Conservation (phyloP, 2,888 invertebrate genomes). For the Helleia helle region DNA sequence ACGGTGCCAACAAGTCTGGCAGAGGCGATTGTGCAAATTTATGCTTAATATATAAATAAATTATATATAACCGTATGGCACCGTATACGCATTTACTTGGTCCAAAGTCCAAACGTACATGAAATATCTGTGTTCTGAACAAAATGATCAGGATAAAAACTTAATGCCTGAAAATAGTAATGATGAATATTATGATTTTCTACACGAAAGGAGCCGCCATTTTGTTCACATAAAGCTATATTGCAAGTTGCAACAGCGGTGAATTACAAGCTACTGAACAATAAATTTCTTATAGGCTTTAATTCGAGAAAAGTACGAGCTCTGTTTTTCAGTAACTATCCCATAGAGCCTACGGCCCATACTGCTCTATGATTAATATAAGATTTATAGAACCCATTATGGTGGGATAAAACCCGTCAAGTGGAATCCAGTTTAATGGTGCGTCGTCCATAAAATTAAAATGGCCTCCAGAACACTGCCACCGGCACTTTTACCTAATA, state of each 20-base stretch:
- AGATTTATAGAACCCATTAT: slow-evolving; percentile 11
- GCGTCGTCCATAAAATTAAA: slow-evolving; percentile 18
- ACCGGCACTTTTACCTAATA: slow-evolving; percentile 6
- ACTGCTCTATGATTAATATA: slow-evolving; percentile 7
- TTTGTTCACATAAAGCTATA: neutral
- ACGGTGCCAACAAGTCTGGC: neutral
- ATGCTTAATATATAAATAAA: too few species aligned
- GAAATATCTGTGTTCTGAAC: too few species aligned
- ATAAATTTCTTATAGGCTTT: neutral
- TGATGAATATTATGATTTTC: too few species aligned
- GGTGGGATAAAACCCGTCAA: slow-evolving; percentile 13
- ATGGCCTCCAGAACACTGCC: slow-evolving; percentile 14
- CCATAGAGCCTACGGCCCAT: neutral
- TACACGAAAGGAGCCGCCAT: too few species aligned
- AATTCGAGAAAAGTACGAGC: neutral
- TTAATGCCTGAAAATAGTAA: too few species aligned
- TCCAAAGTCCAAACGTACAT: too few species aligned
- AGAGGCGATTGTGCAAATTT: neutral
- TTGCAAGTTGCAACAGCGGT: neutral
- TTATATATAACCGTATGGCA: too few species aligned
- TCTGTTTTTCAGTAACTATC: neutral
- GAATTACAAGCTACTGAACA: neutral
- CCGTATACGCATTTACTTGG: too few species aligned
- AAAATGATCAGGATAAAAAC: too few species aligned
- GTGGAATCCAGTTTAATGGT: slow-evolving; percentile 17